These are phyloP conservation scores for Serrognathus titanus DNA, from an alignment of 2,888 invertebrate genomes.

Conservation along the genomic window DNA sequence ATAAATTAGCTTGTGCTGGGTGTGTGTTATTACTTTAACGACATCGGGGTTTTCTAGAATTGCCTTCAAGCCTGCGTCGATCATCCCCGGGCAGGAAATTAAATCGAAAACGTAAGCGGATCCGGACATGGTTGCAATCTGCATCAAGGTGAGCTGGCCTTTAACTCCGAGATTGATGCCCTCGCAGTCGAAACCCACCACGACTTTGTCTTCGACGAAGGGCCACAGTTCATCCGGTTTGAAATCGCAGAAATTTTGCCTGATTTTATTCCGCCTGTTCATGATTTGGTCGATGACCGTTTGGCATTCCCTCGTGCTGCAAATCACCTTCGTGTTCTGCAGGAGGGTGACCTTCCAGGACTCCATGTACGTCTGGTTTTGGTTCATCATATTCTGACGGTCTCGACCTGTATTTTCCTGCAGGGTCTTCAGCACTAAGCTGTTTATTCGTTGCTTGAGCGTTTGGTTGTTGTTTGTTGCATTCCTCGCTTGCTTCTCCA, in stretches of 20 bases:
- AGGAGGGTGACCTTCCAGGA: constrained; percentile 79
- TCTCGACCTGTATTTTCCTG: constrained; percentile 78
- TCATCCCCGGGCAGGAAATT: constrained; percentile 76
- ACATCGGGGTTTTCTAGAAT: constrained; percentile 78
- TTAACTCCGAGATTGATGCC: constrained; percentile 88
- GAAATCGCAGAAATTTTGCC: background rate
- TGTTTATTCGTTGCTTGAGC: constrained; percentile 84
- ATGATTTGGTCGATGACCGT: constrained; percentile 73
- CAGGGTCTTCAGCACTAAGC: constrained; percentile 80
- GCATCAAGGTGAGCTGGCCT: constrained; percentile 83
- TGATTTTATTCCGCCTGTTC: constrained; percentile 47
- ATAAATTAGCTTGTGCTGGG: background rate
- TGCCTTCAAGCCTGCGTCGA: constrained; percentile 75
- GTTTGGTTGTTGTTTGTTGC: constrained; percentile 65
- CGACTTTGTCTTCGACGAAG: constrained; percentile 51
- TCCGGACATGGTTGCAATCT: constrained; percentile 78
- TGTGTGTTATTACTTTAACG: constrained; percentile 60
- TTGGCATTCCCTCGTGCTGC: constrained; percentile 73
- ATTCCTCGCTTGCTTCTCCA: constrained; percentile 18
- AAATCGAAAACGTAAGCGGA: constrained; percentile 86
- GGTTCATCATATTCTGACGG: constrained; percentile 45
- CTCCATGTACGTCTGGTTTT: constrained; percentile 51
- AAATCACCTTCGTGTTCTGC: constrained; percentile 78
- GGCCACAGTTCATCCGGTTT: constrained; percentile 34
- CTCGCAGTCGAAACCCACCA: constrained; percentile 87